A percentile compares a stretch with the other conserved stretches of the same genome.
These are phyloP conservation scores for Pararge aegeria DNA, from an alignment of 1,140 invertebrate species.

Conservation along the genomic window DNA sequence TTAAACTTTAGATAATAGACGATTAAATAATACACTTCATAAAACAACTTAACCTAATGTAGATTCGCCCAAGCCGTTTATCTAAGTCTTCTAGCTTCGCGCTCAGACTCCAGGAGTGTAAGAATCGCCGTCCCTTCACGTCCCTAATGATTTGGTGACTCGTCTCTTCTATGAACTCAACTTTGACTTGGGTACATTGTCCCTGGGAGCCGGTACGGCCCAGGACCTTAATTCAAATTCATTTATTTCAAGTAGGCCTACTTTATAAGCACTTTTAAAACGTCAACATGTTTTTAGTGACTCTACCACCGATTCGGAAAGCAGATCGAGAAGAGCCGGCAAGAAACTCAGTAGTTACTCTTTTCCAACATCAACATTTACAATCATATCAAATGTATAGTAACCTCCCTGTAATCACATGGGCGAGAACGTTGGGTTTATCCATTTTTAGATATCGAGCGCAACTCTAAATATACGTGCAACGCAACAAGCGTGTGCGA, in stretches of 20 bases:
- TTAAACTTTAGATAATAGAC: background rate
- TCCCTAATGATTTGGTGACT: constrained; percentile 99
- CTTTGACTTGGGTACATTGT: constrained; percentile 99
- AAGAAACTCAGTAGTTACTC: too few relatives aligned
- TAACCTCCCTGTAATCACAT: too few relatives aligned
- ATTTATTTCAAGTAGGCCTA: too few relatives aligned
- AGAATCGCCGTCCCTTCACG: constrained; percentile 99
- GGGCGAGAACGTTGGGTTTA: constrained; percentile 91
- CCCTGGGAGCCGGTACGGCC: constrained; percentile 99
- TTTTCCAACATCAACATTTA: too few relatives aligned
- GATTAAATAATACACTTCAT: too few relatives aligned
- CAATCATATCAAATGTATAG: too few relatives aligned
- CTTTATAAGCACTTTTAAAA: too few relatives aligned
- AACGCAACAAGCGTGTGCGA: constrained; percentile 56
- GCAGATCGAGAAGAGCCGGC: too few relatives aligned
- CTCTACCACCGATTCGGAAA: too few relatives aligned
- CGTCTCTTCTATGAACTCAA: constrained; percentile 98
- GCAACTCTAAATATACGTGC: constrained; percentile 63
- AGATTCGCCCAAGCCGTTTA: constrained; percentile 74
- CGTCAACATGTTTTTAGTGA: too few relatives aligned
- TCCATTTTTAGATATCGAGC: constrained; percentile 84
- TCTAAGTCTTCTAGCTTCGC: constrained; percentile 98
- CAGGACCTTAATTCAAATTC: constrained; percentile 96
- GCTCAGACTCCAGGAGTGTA: constrained; percentile 97
- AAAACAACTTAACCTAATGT: background rate